Evolutionary conservation across 1,140 invertebrate genomes (phyloP).

Genomic region (Acromyrmex echinatior): DNA sequence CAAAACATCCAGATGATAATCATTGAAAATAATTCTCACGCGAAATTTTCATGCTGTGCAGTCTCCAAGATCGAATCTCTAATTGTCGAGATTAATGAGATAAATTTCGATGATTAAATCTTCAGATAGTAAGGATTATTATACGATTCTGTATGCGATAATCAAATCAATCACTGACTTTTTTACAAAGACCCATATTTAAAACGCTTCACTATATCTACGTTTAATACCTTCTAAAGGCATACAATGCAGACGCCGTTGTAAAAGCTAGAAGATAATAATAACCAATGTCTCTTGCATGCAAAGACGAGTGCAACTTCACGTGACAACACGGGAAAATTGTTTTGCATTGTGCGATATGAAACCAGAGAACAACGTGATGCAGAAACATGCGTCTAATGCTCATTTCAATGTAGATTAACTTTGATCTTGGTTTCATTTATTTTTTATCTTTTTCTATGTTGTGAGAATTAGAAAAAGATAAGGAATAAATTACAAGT

Average conservation of each 20-base stretch:
- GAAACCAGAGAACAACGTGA: background rate
- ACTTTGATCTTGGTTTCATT: too few relatives aligned
- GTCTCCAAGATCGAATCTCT: background rate
- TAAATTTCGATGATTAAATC: background rate
- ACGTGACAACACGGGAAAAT: background rate
- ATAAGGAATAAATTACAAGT: too few relatives aligned
- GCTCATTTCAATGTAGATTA: too few relatives aligned
- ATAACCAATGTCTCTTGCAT: constrained; percentile 5
- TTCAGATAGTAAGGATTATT: background rate
- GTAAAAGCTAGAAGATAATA: constrained; percentile 30
- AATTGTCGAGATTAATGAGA: background rate
- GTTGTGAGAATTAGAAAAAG: too few relatives aligned
- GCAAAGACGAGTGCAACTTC: background rate
- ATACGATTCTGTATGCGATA: background rate
- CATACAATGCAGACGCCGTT: background rate
- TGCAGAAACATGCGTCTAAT: background rate
- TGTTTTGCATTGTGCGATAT: background rate
- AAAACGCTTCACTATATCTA: background rate
- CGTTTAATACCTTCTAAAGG: background rate
- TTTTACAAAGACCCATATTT: constrained; percentile 7
- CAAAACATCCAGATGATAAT: background rate
- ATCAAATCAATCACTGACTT: constrained; percentile 28
- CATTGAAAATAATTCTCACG: background rate
- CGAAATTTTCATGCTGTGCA: background rate
- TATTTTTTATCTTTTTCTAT: too few relatives aligned